Evolutionary conservation across 2,888 invertebrate genomes (phyloP), one percentile per base, ranked within the genome.

Genomic region (Embidobia sp.): DNA sequence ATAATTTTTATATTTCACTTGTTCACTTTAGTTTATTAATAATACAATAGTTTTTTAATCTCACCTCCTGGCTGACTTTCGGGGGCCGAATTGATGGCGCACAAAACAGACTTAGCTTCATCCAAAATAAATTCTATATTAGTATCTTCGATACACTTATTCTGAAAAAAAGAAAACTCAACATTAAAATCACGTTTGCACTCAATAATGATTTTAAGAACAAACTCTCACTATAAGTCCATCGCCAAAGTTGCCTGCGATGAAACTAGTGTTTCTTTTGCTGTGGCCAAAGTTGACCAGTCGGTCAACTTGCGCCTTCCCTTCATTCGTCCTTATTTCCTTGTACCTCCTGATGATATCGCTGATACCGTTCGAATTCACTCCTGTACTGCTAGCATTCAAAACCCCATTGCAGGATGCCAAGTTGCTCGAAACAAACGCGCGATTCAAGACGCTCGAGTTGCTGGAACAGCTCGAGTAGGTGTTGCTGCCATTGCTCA

Each of bases 391-490:
- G n/a, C 10, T 19, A 2, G 29, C 2, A 6, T 42, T 42, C 3
- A 26, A 7, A 27, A 19, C 10, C n/a, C 13, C 15, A 44, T 19
- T 19, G 10, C n/a, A 6, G 18, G 18, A 33, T 7, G 6, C 2
- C n/a, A 22, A 51, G n/a, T 40, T 13, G 4, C 16, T 42, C 10
- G 8, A 22, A 7, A 59, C 26, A 15, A 59, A 59, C 0, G 44
- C 59, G 7, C 22, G 31, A 29, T 48, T 63, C 27, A 63, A 7
- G 1, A 27, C 7, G 26, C 37, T 26, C 4, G 63, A 46, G 4
- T 29, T 26, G 0, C 6, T 8, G 0, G 59, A 59, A n/a, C 22
- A 33, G 3, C 13, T 27, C 1, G 42, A 57, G 22, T 27, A 26
- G 5, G 18, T 18, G 18, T 33, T 46, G 2, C 33, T 27, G 6